These are phyloP conservation scores for Drosophila suboccidentalis DNA, from an alignment of 2,888 invertebrate species.

Conservation along the genomic window DNA sequence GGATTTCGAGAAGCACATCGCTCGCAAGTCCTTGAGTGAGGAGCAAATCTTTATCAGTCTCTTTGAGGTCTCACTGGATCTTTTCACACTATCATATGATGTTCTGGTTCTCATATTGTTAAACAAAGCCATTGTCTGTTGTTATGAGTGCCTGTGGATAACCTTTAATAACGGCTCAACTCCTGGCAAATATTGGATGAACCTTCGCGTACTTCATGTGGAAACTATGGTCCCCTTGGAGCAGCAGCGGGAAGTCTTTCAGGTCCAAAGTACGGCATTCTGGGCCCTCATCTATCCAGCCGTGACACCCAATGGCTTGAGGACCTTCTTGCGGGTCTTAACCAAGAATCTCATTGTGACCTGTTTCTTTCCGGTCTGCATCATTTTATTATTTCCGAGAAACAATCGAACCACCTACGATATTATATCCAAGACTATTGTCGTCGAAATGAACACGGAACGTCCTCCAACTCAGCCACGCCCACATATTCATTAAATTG, in stretches of 20 bases:
- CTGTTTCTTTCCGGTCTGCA: constrained; percentile 93
- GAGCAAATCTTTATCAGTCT: not conserved
- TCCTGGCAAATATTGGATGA: constrained; percentile 94
- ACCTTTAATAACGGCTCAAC: constrained; percentile 88
- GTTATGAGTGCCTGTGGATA: constrained; percentile 90
- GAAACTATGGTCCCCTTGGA: constrained; percentile 89
- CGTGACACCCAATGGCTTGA: constrained; percentile 88
- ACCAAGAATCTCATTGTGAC: constrained; percentile 95
- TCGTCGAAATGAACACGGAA: constrained; percentile 90
- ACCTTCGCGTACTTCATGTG: constrained; percentile 92
- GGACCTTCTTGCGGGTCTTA: constrained; percentile 91
- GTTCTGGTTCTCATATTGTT: constrained; percentile 91
- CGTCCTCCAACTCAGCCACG: not conserved
- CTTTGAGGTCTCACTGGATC: not conserved
- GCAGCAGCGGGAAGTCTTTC: constrained; percentile 16
- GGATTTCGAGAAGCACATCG: not conserved
- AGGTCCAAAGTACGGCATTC: constrained; percentile 43
- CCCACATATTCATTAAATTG: not conserved
- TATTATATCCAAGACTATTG: constrained; percentile 92
- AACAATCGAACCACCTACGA: constrained; percentile 96
- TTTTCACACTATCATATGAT: constrained; percentile 90
- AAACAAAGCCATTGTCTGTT: constrained; percentile 91
- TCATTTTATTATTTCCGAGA: constrained; percentile 91
- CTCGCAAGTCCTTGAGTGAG: not conserved
- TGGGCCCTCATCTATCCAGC: constrained; percentile 90